phyloP scores from a whole-genome alignment of 2,888 invertebrate species.

The Tipula helvola region DNA sequence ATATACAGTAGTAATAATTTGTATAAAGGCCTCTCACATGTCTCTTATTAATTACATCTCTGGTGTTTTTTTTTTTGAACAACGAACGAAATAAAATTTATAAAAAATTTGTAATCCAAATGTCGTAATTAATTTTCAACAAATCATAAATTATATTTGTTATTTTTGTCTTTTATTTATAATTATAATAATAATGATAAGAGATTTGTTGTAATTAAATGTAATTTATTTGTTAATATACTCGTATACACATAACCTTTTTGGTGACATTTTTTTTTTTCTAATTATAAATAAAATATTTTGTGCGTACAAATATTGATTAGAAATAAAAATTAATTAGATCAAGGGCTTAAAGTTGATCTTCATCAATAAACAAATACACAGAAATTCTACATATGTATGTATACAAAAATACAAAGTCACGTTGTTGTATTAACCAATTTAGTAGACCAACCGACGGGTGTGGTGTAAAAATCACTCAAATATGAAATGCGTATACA shows the following conservation, averaged over 20 bases:
- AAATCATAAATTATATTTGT: conserved; percentile 8
- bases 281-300: neutral
- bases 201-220: neutral
- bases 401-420: neutral
- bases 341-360: neutral
- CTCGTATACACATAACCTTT: neutral
- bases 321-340: neutral
- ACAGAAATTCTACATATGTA: too few species aligned
- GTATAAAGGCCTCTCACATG: neutral
- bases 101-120: neutral
- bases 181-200: neutral
- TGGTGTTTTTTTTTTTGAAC: neutral
- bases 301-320: neutral
- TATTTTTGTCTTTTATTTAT: neutral
- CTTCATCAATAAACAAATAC: neutral
- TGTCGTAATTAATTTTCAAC: conserved; percentile 6
- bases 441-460: neutral
- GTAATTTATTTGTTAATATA: neutral
- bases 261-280: neutral
- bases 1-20: neutral
- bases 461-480: neutral
- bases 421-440: neutral
- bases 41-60: neutral
- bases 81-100: neutral
- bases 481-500: neutral